Conservation (phyloP, 2,113 vertebrate species). For the Scortum barcoo region DNA sequence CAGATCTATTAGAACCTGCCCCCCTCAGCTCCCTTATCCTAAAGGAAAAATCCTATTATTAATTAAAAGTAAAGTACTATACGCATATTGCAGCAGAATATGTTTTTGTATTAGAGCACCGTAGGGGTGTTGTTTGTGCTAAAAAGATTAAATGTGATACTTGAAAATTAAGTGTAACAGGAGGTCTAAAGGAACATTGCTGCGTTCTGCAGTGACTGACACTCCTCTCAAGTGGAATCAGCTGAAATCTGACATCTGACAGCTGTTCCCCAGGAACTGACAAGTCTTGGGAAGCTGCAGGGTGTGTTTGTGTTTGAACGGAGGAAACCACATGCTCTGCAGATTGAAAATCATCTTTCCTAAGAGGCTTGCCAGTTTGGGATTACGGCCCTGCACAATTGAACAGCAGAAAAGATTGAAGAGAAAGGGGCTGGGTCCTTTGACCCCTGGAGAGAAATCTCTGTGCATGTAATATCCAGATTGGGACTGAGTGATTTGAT, state of each 20-base stretch:
- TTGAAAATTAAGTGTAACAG: not conserved
- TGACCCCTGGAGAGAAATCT: conserved; percentile 33
- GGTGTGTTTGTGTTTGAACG: conserved; percentile 56
- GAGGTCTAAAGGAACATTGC: not conserved
- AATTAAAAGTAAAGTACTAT: not conserved
- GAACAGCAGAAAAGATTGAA: conserved; percentile 10
- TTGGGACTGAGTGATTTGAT: conserved; percentile 1
- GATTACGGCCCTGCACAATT: conserved; percentile 35
- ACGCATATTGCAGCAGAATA: not conserved
- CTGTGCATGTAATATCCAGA: not conserved
- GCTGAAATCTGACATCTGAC: conserved; percentile 53
- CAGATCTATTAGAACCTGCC: conserved; percentile 20
- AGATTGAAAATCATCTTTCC: conserved; percentile 61
- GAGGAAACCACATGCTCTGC: conserved; percentile 55
- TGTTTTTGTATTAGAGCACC: not conserved
- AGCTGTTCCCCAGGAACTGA: conserved; percentile 57
- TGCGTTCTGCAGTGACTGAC: conserved; percentile 12
- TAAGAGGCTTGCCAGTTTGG: conserved; percentile 51
- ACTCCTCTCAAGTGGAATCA: conserved; percentile 36
- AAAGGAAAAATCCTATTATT: conserved; percentile 1
- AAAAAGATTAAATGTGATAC: not conserved
- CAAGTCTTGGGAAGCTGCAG: conserved; percentile 28
- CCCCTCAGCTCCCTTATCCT: not conserved
- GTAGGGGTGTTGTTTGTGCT: not conserved
- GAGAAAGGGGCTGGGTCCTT: not conserved